Conservation (phyloP, 2,113 vertebrate genomes). For the Vicugna pacos region DNA sequence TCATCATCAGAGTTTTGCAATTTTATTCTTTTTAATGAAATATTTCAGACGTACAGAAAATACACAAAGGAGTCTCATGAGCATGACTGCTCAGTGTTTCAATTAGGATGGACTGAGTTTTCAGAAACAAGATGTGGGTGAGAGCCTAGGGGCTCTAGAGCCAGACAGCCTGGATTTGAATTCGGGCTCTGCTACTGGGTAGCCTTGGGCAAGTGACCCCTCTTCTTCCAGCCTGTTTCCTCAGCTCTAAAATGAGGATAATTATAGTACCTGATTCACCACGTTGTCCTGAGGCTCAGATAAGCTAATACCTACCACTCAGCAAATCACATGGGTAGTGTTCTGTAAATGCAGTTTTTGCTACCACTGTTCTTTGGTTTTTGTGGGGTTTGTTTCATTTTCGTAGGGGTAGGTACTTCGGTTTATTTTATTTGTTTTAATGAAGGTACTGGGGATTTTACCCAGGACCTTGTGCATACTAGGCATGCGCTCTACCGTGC, state of each 20-base stretch:
- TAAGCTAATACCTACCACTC: background rate
- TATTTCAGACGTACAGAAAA: background rate
- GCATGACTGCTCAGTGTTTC: background rate
- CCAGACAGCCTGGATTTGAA: background rate
- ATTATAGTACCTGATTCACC: background rate
- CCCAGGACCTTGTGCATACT: too few species aligned
- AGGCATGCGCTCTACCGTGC: too few species aligned
- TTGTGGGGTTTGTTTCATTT: too few species aligned
- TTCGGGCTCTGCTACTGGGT: background rate
- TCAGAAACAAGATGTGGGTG: background rate
- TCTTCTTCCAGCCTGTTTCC: background rate
- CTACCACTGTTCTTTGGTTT: background rate
- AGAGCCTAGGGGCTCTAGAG: background rate
- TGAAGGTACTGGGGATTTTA: too few species aligned
- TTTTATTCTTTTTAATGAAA: background rate
- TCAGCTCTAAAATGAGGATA: background rate
- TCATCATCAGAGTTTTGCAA: background rate
- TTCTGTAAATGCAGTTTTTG: background rate
- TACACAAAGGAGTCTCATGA: background rate
- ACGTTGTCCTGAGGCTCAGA: background rate
- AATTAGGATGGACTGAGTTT: background rate
- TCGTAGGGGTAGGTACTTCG: too few species aligned
- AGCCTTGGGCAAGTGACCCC: background rate
- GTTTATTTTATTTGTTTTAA: too few species aligned
- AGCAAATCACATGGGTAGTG: accelerated